Conservation (phyloP, 1,140 invertebrate genomes). For the Eciton burchellii region DNA sequence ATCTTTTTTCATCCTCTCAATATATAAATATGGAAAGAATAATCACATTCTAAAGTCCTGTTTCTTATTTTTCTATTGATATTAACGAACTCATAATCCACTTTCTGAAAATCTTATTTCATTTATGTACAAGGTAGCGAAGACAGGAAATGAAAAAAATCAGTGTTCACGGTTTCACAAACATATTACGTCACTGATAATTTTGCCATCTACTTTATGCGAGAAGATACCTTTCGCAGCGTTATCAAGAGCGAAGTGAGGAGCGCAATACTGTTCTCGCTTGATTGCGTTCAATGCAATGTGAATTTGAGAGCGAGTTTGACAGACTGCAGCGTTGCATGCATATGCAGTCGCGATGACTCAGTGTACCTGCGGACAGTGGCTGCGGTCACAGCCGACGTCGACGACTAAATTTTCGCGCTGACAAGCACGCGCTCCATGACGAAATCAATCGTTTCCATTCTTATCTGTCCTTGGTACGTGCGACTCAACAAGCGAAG, state of each 20-base stretch:
- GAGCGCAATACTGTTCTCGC: too few species aligned
- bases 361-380: slow-evolving; percentile 63
- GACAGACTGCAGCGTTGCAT: slow-evolving; percentile 8
- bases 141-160: too few species aligned
- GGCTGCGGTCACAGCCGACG: slow-evolving; percentile 12
- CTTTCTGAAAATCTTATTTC: background rate
- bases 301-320: background rate
- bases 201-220: background rate
- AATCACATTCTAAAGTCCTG: too few species aligned
- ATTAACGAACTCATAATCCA: too few species aligned
- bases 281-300: background rate
- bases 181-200: slow-evolving; percentile 21
- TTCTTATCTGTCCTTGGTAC: slow-evolving; percentile 83
- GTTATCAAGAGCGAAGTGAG: background rate
- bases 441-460: slow-evolving; percentile 81
- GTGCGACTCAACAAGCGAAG: slow-evolving; percentile 25
- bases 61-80: too few species aligned
- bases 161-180: background rate
- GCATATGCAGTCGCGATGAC: background rate
- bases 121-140: too few species aligned
- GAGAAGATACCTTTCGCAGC: slow-evolving; percentile 19
- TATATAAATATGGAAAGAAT: too few species aligned
- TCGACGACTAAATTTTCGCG: background rate
- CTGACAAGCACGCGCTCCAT: slow-evolving; percentile 69
- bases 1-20: too few species aligned